Conservation (phyloP, 1,140 invertebrate genomes). For the Macrosteles quadrilineatus region DNA sequence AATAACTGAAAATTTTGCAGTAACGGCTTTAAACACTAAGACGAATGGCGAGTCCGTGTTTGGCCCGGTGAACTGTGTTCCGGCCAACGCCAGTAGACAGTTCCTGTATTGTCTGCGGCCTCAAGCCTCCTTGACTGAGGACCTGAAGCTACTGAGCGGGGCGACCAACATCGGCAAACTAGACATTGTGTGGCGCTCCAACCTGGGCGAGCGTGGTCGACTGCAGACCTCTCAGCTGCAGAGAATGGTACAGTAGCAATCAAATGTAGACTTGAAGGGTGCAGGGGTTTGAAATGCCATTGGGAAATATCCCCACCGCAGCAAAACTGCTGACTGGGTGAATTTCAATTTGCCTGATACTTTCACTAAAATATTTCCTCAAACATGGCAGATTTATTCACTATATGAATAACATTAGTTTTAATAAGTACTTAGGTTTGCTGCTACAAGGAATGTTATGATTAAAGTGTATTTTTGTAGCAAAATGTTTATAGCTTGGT, state of each 20-base stretch:
- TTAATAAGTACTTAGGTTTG: too few relatives aligned
- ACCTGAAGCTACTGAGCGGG: slow-evolving; percentile 74
- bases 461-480: too few relatives aligned
- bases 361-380: too few relatives aligned
- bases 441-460: too few relatives aligned
- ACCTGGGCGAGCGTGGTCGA: slow-evolving; percentile 91
- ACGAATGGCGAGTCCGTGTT: slow-evolving; percentile 72
- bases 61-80: slow-evolving; percentile 80
- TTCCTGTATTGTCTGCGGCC: slow-evolving; percentile 92
- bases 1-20: slow-evolving; percentile 51
- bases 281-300: neutral
- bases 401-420: too few relatives aligned
- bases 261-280: too few relatives aligned
- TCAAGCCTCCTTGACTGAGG: slow-evolving; percentile 67
- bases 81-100: slow-evolving; percentile 78
- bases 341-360: too few relatives aligned
- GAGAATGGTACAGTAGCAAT: slow-evolving; percentile 82
- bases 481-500: too few relatives aligned
- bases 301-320: too few relatives aligned
- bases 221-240: slow-evolving; percentile 95
- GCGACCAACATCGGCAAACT: slow-evolving; percentile 93
- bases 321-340: too few relatives aligned
- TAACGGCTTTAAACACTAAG: slow-evolving; percentile 65
- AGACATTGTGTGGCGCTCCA: slow-evolving; percentile 96
- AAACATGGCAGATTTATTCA: too few relatives aligned